phyloP scores from a whole-genome alignment of 2,113 vertebrate species.

The Zosterops lateralis region DNA sequence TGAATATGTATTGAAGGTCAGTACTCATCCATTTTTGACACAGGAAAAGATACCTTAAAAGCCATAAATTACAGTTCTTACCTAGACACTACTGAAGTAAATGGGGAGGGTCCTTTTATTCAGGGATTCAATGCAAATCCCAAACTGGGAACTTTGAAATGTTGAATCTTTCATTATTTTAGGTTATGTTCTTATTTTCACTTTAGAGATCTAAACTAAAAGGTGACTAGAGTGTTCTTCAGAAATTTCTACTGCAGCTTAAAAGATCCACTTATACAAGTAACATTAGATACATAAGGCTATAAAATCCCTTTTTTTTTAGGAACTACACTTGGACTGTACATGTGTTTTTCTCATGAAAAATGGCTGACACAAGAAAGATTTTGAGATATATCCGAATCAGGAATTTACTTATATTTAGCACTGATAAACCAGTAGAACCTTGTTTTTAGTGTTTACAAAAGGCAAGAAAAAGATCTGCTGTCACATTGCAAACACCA shows the following conservation, averaged over 20 bases:
- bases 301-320: background rate
- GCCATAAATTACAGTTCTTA: background rate
- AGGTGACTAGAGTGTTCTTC: background rate
- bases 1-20: background rate
- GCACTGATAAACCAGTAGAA: background rate
- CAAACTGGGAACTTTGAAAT: background rate
- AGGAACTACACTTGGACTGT: background rate
- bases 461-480: background rate
- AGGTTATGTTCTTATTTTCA: background rate
- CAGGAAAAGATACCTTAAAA: background rate
- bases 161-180: background rate
- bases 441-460: background rate
- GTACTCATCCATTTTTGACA: background rate
- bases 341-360: background rate
- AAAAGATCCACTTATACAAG: background rate
- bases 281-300: background rate
- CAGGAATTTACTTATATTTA: background rate
- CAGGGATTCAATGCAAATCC: background rate
- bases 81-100: background rate
- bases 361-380: background rate
- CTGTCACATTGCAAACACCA: background rate
- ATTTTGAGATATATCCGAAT: background rate
- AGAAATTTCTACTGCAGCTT: background rate
- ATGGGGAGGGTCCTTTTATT: background rate
- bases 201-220: conserved; percentile 19